phyloP scores from a whole-genome alignment of 2,888 invertebrate species.

The Mesorhabditis spiculigera region DNA sequence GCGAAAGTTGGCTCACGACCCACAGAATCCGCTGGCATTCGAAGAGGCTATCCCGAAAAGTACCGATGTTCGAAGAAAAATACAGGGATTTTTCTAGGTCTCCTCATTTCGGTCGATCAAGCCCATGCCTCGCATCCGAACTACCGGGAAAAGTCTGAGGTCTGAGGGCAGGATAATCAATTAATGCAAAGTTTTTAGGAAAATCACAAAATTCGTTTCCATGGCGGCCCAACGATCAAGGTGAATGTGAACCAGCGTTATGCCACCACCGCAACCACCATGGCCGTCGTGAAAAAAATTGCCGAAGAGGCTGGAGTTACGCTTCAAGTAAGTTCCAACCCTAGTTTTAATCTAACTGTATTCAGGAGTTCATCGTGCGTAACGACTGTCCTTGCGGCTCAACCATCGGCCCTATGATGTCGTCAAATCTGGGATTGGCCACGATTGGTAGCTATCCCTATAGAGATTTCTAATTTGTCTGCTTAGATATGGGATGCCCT shows the following conservation, averaged over 20 bases:
- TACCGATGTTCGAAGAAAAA: background rate
- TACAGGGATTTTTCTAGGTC: background rate
- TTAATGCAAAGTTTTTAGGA: constrained; percentile 20
- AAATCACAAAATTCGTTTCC: constrained; percentile 49
- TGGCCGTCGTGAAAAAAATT: constrained; percentile 61
- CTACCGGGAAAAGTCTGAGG: constrained; percentile 61
- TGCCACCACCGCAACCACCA: constrained; percentile 63
- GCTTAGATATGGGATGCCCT: constrained; percentile 58
- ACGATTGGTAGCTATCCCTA: constrained; percentile 60
- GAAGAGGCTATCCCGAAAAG: constrained; percentile 61
- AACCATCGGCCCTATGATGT: constrained; percentile 65
- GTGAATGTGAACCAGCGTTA: constrained; percentile 64
- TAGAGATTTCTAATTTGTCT: background rate
- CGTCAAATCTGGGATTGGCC: constrained; percentile 62
- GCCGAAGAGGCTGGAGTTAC: constrained; percentile 60
- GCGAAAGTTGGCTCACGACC: constrained; percentile 50
- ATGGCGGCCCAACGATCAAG: constrained; percentile 52
- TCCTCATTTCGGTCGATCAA: constrained; percentile 61
- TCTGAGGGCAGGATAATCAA: constrained; percentile 21
- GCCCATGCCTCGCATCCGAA: constrained; percentile 61
- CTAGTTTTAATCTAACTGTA: constrained; percentile 12
- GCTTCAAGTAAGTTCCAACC: constrained; percentile 59
- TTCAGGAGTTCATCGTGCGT: constrained; percentile 62
- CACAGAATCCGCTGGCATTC: constrained; percentile 30
- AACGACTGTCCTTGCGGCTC: constrained; percentile 64